phyloP scores from a whole-genome alignment of 2,113 vertebrate species.

The Epinephelus lanceolatus region DNA sequence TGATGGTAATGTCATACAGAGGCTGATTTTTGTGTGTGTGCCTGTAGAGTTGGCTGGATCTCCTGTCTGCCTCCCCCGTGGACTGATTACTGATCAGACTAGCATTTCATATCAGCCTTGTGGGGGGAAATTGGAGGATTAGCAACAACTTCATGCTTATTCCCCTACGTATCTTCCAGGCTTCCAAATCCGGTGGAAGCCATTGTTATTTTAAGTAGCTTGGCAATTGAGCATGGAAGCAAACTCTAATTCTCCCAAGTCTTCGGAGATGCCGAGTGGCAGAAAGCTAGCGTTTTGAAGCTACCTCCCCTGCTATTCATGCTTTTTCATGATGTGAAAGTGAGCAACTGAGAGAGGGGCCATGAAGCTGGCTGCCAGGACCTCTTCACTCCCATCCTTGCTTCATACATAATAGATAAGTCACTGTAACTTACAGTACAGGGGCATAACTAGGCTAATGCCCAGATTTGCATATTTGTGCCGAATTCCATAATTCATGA shows the following conservation, averaged over 20 bases:
- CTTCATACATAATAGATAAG: conserved; percentile 85
- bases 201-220: conserved; percentile 81
- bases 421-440: conserved; percentile 80
- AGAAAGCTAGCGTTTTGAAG: conserved; percentile 61
- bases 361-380: conserved; percentile 65
- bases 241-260: conserved; percentile 72
- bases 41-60: conserved; percentile 50
- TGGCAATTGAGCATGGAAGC: conserved; percentile 70
- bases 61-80: conserved; percentile 58
- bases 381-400: conserved; percentile 69
- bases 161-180: conserved; percentile 73
- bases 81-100: conserved; percentile 78
- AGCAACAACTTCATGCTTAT: conserved; percentile 82
- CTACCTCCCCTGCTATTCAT: conserved; percentile 60
- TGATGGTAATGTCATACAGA: conserved; percentile 57
- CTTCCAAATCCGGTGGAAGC: conserved; percentile 80
- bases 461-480: conserved; percentile 84
- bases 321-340: conserved; percentile 64
- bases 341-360: conserved; percentile 53
- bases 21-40: conserved; percentile 51
- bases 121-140: conserved; percentile 84
- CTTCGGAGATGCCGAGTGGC: conserved; percentile 65
- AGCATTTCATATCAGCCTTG: conserved; percentile 74
- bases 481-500: conserved; percentile 82
- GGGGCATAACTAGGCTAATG: conserved; percentile 83